These are phyloP conservation scores for Drosophila santomea DNA, from an alignment of 1,140 invertebrate species.

Conservation along the genomic window DNA sequence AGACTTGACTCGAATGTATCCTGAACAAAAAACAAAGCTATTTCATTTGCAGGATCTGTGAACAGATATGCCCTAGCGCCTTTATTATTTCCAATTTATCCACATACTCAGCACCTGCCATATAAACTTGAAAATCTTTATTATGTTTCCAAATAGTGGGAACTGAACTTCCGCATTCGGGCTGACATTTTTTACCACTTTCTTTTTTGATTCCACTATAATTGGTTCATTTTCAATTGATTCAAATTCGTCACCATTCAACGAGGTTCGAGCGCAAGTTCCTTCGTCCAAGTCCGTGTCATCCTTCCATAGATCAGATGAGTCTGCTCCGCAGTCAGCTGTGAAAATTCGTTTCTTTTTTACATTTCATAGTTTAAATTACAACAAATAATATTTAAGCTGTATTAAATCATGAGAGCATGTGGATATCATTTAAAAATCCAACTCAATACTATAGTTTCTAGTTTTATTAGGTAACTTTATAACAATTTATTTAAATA, in stretches of 20 bases:
- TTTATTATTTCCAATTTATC: conserved; percentile 15
- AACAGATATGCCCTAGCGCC: background rate
- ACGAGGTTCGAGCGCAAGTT: background rate
- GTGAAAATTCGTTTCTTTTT: background rate
- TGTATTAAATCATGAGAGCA: background rate
- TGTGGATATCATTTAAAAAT: background rate
- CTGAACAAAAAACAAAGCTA: background rate
- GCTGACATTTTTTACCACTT: too few relatives aligned
- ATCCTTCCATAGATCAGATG: conserved; percentile 2
- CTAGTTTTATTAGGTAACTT: too few relatives aligned
- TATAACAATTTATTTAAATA: too few relatives aligned
- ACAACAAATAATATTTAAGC: too few relatives aligned
- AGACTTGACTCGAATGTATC: conserved; percentile 4
- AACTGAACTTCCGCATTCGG: background rate
- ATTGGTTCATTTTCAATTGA: background rate
- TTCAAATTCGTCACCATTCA: too few relatives aligned
- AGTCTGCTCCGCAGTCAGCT: conserved; percentile 11
- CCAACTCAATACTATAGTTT: background rate
- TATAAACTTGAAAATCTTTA: background rate
- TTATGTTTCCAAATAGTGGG: background rate
- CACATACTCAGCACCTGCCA: conserved; percentile 9
- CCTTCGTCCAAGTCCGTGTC: background rate
- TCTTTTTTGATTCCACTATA: background rate
- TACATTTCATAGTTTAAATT: background rate
- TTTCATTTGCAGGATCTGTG: background rate